These are phyloP conservation scores for Aplochiton taeniatus DNA, from an alignment of 2,797 vertebrate genomes.

Conservation along the genomic window DNA sequence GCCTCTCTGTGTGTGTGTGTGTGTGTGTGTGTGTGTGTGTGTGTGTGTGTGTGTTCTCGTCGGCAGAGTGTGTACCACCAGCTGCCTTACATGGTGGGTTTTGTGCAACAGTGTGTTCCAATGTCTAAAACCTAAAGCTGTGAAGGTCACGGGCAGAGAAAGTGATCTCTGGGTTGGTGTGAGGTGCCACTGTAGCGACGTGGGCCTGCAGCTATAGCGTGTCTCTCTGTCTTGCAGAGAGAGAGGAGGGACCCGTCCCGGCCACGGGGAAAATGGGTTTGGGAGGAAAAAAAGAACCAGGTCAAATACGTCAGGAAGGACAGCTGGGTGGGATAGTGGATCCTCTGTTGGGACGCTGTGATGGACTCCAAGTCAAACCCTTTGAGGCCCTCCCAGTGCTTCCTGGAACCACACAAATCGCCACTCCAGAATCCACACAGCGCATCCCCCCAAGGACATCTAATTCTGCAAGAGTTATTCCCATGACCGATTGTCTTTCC, in stretches of 20 bases:
- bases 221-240: not conserved
- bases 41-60: conserved; percentile 1
- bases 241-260: too few relatives aligned
- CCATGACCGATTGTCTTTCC: not conserved
- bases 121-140: not conserved
- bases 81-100: not conserved
- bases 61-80: not conserved
- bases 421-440: conserved; percentile 1
- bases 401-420: conserved; percentile 28
- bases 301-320: conserved; percentile 12
- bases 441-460: not conserved
- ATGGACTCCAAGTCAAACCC: not conserved
- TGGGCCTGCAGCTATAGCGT: not conserved
- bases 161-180: conserved; percentile 23
- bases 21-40: not conserved
- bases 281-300: not conserved
- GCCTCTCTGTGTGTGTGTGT: conserved; percentile 1
- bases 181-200: conserved; percentile 10
- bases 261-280: not conserved
- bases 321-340: not conserved
- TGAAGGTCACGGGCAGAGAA: conserved; percentile 24
- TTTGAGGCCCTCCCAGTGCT: conserved; percentile 21
- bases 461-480: conserved; percentile 18
- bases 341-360: not conserved
- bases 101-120: not conserved